Conservation (phyloP, 92 coral and sea anemone genomes). For the Heteractis magnifica region DNA sequence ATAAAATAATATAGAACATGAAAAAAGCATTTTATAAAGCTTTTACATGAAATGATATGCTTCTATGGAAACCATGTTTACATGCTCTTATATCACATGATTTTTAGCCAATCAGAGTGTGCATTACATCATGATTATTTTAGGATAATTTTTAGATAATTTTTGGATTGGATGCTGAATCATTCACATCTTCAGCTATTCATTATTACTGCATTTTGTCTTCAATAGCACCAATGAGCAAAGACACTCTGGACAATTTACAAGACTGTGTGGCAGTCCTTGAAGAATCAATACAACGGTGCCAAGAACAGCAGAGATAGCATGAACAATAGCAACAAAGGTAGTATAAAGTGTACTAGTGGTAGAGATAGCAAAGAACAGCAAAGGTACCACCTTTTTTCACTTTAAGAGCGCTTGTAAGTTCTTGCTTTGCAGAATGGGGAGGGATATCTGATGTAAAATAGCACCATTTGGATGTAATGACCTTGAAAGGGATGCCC, state of each 20-base stretch:
- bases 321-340: neutral
- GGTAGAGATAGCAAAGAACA: neutral
- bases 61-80: no score
- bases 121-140: neutral
- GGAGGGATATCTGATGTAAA: no score
- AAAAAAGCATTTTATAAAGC: no score
- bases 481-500: no score
- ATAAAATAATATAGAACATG: no score
- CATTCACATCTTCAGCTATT: neutral
- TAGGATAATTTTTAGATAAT: neutral
- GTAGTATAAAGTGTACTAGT: neutral
- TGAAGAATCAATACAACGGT: conserved; percentile 76
- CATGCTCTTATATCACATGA: no score
- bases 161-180: neutral
- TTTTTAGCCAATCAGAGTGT: no score
- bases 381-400: neutral
- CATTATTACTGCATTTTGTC: neutral
- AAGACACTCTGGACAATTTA: conserved; percentile 55
- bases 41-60: no score
- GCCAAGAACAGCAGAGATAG: conserved; percentile 2
- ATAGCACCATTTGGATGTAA: no score
- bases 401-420: no score
- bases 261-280: conserved; percentile 67
- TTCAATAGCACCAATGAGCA: conserved; percentile 54
- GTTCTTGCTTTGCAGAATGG: no score